Evolutionary conservation across 2,797 vertebrate genomes (phyloP), one percentile per base, ranked within the genome.

Genomic region (Trematomus bernacchii): DNA sequence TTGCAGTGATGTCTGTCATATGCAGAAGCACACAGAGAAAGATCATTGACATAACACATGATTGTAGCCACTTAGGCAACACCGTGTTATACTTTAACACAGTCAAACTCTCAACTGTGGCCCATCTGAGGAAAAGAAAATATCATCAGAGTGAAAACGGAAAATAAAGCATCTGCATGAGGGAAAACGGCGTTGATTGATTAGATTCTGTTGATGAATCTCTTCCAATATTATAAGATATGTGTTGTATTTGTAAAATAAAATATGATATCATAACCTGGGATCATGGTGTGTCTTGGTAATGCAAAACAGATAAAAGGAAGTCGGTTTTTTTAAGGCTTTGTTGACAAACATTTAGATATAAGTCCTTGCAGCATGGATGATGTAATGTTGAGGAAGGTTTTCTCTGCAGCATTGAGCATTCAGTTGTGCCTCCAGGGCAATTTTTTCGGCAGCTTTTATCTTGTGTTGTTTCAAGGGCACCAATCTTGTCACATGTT

Each of bases 11-110:
- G 48, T 54, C 42, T 60, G 30, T 54, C 60, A 63, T 33, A 66
- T 65, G 47, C 53, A 77, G 16, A 73, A 69, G 48, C 60, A 71
- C 52, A 80, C 65, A 77, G 16, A 71, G 44, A 71, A 23, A 19
- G 11, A 69, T 47, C 55, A 60, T 51, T 53, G 37, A 73, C 63
- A 64, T 23, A 48, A 23, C 58, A 65, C 67, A 70, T 66, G 53
- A 76, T 77, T 51, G 43, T 68, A 44, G 57, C 57, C 51, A 66
- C 43, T 23, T 19, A 5, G 23, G 10, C 19, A 18, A 55, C 61
- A 71, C 13, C 66, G 1, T 33, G 52, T 57, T 30, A 23, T 19
- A 61, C 30, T 42, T 33, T 18, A 57, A 59, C 15, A 57, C 18
- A 42, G 3, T 61, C 57, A 67, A 46, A 75, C 53, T 46, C 54